Percentiles rank a stretch among this genome's conserved stretches.
These are phyloP conservation scores for Muschampia plurimacula DNA, from an alignment of 2,888 invertebrate species.

Conservation along the genomic window DNA sequence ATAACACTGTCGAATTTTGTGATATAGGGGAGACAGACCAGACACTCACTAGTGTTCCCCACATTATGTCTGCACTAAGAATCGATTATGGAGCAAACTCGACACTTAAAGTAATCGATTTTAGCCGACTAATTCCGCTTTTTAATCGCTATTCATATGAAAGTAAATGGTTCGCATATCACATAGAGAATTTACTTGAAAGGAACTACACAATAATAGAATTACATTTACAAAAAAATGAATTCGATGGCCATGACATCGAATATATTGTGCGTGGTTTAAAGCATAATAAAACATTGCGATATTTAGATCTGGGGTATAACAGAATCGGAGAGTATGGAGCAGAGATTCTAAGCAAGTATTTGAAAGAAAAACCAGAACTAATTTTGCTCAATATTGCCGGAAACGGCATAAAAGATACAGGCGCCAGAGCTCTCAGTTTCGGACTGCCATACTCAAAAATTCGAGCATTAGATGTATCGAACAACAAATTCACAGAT, in stretches of 20 bases:
- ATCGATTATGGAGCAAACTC: conserved; percentile 65
- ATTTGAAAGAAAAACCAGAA: conserved; percentile 79
- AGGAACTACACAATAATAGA: conserved; percentile 76
- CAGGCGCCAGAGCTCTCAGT: conserved; percentile 85
- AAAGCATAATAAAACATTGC: conserved; percentile 76
- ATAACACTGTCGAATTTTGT: conserved; percentile 73
- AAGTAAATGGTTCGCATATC: conserved; percentile 81
- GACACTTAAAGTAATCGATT: conserved; percentile 70
- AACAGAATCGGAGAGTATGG: conserved; percentile 87
- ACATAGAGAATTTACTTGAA: conserved; percentile 73
- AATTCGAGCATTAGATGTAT: conserved; percentile 84
- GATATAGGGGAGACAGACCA: conserved; percentile 87
- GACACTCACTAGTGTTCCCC: conserved; percentile 83
- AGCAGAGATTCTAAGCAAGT: conserved; percentile 79
- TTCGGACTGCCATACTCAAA: conserved; percentile 85
- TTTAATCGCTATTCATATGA: conserved; percentile 73
- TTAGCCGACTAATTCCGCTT: conserved; percentile 67
- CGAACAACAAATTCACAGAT: conserved; percentile 84
- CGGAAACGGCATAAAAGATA: conserved; percentile 83
- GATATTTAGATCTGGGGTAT: conserved; percentile 85
- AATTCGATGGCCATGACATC: conserved; percentile 86
- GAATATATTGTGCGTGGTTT: conserved; percentile 84
- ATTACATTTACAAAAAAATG: conserved; percentile 86
- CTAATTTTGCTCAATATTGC: conserved; percentile 83
- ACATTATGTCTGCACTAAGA: conserved; percentile 77